Base-by-base conservation (phyloP, 2,113 vertebrate genomes). In the Hippocampus comes region DNA sequence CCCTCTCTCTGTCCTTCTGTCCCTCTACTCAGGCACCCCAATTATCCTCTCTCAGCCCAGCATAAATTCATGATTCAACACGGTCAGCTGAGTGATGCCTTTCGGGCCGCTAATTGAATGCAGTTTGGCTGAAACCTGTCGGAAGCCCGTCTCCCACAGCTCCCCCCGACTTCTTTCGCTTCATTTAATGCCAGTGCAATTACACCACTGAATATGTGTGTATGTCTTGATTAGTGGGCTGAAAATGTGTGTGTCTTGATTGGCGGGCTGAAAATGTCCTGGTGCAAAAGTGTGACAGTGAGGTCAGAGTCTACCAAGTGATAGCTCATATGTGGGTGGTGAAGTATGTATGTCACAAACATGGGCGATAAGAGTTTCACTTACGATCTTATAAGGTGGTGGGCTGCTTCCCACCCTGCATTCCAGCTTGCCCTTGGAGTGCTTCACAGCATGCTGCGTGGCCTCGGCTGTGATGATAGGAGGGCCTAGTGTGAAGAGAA, bases 381-480 rank as follows among this genome's bases (percentile, higher is more conserved):
- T 94, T 91, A 97, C 95, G 74, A 97, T 95, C n/a, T 94, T 92
- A 67, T 96, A 95, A 14, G 95, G 95, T 1, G 90, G 88, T 0
- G 95, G 95, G 30, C 92, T 94, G 78, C 94, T 95, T 49, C 88
- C 94, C 85, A 96, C 93, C 23, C 94, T 79, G 77, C 95, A 97
- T 86, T 95, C 94, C 60, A 97, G 90, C 76, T 94, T 93, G 75
- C 94, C 94, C 59, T 95, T 94, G 71, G 93, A 93, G 75, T 94
- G 93, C 78, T 94, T 93, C 71, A 92, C 86, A n/a, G 94, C 94
- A 0, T 94, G 93, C 56, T 93, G 92, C 1, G 92, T 92, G 56
- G 88, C 82, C 0, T 94, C 94, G 15, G 91, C 92, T 2, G 90
- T 94, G 88, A 97, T 95, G 78, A 95, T 89, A 0, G 95, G 95